Base-by-base conservation (phyloP, 2,888 invertebrate species). In the Apotomis turbidana region DNA sequence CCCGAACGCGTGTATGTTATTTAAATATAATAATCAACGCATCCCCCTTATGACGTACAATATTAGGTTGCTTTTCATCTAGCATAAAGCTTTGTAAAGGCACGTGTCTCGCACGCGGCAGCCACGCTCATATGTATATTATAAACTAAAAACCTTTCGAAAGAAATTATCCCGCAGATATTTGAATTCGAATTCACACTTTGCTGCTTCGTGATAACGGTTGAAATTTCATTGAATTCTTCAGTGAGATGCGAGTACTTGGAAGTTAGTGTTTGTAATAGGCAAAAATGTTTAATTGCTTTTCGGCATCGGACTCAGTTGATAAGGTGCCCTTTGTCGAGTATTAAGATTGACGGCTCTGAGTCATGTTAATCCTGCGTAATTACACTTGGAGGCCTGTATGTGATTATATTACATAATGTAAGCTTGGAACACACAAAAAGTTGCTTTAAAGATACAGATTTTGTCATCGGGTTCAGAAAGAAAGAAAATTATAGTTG, bases 211-310 rank as follows among this genome's bases (percentile, higher is more conserved):
- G 9, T 4, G 3, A 27, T 55, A 57, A 66, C 44, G 2, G 46
- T 57, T 27, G 4, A 36, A n/a, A 36, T 46, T 57, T 3, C 12
- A 27, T 46, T 57, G 36, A 12, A 3, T 12, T 55, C n/a, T 54
- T 2, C 4, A 46, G n/a, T 46, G n/a, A 66, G n/a, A 57, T 57
- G 46, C 5, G 46, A 66, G 8, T 9, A 3, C 57, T 46, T 12
- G 36, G 46, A 66, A 57, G 36, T 57, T 36, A 46, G 81, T 83
- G 79, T 79, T 78, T 79, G 77, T 85, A 88, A 89, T 84, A 85
- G 86, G 85, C 82, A 86, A 87, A 87, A 89, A 88, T 85, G 79
- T 83, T 83, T 90, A 90, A 90, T 90, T 89, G 88, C 86, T 80
- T 78, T 77, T 80, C 79, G 76, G 78, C 78, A 80, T 84, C 85